Evolutionary conservation across 2,888 invertebrate genomes (phyloP).

Genomic region (Drosophila putrida): DNA sequence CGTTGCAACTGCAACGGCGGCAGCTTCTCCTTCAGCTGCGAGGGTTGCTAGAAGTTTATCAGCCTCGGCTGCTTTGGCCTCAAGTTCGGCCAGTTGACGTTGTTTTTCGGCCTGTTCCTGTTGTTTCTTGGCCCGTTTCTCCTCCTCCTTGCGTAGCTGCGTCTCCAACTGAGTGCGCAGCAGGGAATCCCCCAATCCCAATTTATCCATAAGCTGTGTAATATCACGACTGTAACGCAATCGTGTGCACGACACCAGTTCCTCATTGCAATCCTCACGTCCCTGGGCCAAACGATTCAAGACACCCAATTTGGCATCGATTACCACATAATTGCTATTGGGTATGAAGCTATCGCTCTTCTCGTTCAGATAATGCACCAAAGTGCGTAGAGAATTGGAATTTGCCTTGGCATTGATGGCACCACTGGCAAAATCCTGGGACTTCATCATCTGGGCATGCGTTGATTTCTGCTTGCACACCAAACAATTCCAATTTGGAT

Average conservation of each 20-base stretch:
- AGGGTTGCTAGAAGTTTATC: slow-evolving; percentile 64
- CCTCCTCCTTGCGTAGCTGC: slow-evolving; percentile 69
- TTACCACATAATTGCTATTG: slow-evolving; percentile 82
- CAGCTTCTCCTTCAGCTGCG: slow-evolving; percentile 31
- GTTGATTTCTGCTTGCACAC: slow-evolving; percentile 86
- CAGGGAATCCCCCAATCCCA: slow-evolving; percentile 83
- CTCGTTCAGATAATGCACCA: slow-evolving; percentile 83
- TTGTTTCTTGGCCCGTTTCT: slow-evolving; percentile 68
- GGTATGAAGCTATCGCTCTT: slow-evolving; percentile 83
- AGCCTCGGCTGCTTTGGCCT: slow-evolving; percentile 69
- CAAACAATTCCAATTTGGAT: slow-evolving; percentile 89
- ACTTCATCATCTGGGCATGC: slow-evolving; percentile 82
- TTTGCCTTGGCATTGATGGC: slow-evolving; percentile 84
- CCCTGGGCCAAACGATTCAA: slow-evolving; percentile 77
- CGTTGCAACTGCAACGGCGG: slow-evolving; percentile 10
- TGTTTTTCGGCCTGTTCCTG: slow-evolving; percentile 65
- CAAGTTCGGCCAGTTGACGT: slow-evolving; percentile 58
- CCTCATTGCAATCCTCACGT: slow-evolving; percentile 77
- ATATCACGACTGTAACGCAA: slow-evolving; percentile 83
- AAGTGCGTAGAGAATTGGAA: slow-evolving; percentile 76
- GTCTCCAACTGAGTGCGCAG: slow-evolving; percentile 82
- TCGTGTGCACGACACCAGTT: slow-evolving; percentile 74
- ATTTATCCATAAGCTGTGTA: slow-evolving; percentile 81
- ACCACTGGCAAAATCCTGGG: slow-evolving; percentile 83
- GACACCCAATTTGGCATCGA: slow-evolving; percentile 83